These are phyloP conservation scores for Apamea monoglypha DNA, from an alignment of 2,888 invertebrate genomes.

Conservation along the genomic window DNA sequence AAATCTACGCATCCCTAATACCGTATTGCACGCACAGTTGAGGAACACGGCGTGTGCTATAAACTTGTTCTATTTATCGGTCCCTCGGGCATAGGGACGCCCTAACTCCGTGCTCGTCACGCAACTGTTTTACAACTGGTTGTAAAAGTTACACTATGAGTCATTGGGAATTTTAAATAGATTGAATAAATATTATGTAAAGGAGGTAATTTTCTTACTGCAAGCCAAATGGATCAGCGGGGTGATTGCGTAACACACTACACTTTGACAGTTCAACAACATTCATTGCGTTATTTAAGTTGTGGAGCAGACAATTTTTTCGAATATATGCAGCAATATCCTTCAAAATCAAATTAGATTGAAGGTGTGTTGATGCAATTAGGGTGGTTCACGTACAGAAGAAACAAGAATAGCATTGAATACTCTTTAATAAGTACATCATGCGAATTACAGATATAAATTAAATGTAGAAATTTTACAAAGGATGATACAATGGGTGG, in stretches of 20 bases:
- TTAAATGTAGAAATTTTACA: no score
- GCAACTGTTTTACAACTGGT: constrained; percentile 71
- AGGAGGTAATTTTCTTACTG: neutral
- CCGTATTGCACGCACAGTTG: constrained; percentile 58
- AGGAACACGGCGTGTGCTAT: constrained; percentile 64
- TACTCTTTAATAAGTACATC: no score
- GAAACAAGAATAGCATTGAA: neutral
- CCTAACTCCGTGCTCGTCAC: constrained; percentile 68
- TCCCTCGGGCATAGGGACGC: constrained; percentile 73
- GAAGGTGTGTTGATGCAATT: no score
- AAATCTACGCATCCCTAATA: constrained; percentile 49
- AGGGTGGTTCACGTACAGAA: neutral
- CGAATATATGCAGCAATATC: no score
- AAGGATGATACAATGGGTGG: neutral
- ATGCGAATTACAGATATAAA: no score
- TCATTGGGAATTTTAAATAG: constrained; percentile 67
- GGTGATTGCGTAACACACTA: no score
- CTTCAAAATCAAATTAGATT: no score
- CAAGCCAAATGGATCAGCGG: neutral
- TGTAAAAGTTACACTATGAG: constrained; percentile 68
- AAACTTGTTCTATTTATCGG: constrained; percentile 77
- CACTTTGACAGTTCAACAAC: no score
- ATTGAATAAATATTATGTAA: constrained; percentile 29
- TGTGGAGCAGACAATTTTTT: no score
- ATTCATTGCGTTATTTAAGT: no score